phyloP scores from a whole-genome alignment of 2,888 invertebrate species.

The Apamea monoglypha region DNA sequence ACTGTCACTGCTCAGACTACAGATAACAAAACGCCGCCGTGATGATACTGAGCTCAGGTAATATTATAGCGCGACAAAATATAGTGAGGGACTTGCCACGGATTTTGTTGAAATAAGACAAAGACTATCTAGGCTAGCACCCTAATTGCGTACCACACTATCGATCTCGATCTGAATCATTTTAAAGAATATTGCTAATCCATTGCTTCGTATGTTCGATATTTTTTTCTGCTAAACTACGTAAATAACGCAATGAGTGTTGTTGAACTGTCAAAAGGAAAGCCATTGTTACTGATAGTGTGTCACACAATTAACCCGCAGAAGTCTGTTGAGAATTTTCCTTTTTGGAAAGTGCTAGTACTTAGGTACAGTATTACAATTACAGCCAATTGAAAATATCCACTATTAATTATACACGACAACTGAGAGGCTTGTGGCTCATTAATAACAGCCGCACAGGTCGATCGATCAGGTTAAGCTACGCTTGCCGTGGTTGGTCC shows the following conservation, averaged over 20 bases:
- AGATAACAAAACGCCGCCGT: slow-evolving; percentile 60
- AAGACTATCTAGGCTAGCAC: neutral
- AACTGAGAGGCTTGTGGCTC: too few relatives aligned
- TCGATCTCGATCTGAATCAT: too few relatives aligned
- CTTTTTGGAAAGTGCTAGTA: neutral
- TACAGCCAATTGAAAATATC: neutral
- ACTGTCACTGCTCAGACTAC: slow-evolving; percentile 59
- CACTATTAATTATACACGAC: neutral
- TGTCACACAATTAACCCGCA: neutral
- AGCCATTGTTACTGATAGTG: too few relatives aligned
- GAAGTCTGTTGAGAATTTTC: neutral
- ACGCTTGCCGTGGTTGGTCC: too few relatives aligned
- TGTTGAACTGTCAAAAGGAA: too few relatives aligned
- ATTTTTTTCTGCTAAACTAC: too few relatives aligned
- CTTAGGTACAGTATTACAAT: neutral
- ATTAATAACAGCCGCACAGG: too few relatives aligned
- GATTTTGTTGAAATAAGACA: neutral
- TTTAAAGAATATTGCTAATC: too few relatives aligned
- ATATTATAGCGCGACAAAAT: slow-evolving; percentile 36
- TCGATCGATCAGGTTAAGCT: too few relatives aligned
- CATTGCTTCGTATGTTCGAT: too few relatives aligned
- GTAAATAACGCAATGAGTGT: too few relatives aligned
- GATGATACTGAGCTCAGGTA: slow-evolving; percentile 54
- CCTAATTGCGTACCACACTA: too few relatives aligned
- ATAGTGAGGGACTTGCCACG: neutral